These are phyloP conservation scores for Heliconius nattereri DNA, from an alignment of 1,140 invertebrate genomes.

Conservation along the genomic window DNA sequence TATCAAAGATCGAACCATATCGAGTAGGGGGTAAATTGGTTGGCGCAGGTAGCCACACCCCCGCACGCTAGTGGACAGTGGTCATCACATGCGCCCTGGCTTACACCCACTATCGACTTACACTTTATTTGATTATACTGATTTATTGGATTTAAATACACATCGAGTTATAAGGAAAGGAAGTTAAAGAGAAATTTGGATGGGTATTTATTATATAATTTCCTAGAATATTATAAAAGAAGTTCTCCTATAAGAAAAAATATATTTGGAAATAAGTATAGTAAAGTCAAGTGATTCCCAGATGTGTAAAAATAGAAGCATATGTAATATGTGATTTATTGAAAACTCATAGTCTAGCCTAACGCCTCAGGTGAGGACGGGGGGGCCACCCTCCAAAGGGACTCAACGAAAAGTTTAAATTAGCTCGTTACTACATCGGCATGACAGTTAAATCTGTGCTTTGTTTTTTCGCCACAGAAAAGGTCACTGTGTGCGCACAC, in stretches of 20 bases:
- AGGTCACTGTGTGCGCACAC: conserved; percentile 53
- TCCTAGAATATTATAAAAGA: too few species aligned
- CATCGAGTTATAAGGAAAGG: not conserved
- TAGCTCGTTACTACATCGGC: conserved; percentile 76
- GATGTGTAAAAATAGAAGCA: conserved; percentile 16
- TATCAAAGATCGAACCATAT: conserved; percentile 57
- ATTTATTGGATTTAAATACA: conserved; percentile 49
- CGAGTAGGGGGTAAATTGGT: conserved; percentile 44
- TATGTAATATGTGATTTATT: conserved; percentile 57
- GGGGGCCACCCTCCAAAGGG: conserved; percentile 63
- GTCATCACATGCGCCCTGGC: conserved; percentile 71
- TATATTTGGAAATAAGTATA: not conserved
- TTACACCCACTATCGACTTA: conserved; percentile 53
- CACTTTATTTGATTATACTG: conserved; percentile 37
- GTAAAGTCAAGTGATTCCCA: not conserved
- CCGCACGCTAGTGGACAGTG: conserved; percentile 67
- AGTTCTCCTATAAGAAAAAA: not conserved
- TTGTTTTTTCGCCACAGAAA: conserved; percentile 75
- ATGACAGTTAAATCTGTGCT: conserved; percentile 67
- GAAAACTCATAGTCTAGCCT: conserved; percentile 60
- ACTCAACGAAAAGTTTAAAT: conserved; percentile 77
- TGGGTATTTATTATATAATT: too few species aligned
- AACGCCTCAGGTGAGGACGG: conserved; percentile 69
- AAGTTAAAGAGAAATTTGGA: not conserved
- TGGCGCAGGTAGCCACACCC: conserved; percentile 60